These are phyloP conservation scores for Smithornis capensis DNA, from an alignment of 2,113 vertebrate genomes.

Conservation along the genomic window DNA sequence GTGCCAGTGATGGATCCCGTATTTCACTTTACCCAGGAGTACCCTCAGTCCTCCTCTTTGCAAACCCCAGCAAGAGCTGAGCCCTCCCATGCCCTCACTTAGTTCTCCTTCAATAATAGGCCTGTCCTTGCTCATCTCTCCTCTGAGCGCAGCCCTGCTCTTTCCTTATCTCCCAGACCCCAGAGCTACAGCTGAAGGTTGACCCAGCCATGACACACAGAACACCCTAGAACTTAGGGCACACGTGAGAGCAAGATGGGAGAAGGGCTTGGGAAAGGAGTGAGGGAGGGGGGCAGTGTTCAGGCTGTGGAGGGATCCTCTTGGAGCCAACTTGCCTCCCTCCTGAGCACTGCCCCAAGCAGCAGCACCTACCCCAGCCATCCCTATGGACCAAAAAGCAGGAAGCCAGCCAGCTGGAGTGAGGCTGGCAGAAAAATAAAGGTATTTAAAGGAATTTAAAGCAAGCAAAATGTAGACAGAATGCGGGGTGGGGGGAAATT, in stretches of 20 bases:
- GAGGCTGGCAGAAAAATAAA: neutral
- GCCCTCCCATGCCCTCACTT: neutral
- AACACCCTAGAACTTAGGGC: accelerated
- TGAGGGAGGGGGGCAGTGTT: accelerated
- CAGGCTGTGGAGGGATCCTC: neutral
- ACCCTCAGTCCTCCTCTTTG: neutral
- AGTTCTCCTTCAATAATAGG: neutral
- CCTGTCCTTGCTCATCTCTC: neutral
- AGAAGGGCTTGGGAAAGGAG: neutral
- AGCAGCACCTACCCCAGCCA: neutral
- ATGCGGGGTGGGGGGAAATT: neutral
- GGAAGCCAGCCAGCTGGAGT: neutral
- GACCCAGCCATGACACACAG: neutral
- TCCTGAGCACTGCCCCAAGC: too few relatives aligned
- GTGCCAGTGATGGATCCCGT: neutral
- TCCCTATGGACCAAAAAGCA: accelerated
- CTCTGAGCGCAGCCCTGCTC: neutral
- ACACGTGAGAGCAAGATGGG: accelerated
- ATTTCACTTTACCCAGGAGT: accelerated
- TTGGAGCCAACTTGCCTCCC: neutral
- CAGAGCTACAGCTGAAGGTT: neutral
- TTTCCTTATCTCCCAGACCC: neutral
- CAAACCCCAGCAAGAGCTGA: neutral
- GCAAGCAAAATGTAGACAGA: neutral
- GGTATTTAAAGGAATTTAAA: neutral